Conservation (phyloP, 2,113 vertebrate genomes). For the Glaucidium brasilianum region DNA sequence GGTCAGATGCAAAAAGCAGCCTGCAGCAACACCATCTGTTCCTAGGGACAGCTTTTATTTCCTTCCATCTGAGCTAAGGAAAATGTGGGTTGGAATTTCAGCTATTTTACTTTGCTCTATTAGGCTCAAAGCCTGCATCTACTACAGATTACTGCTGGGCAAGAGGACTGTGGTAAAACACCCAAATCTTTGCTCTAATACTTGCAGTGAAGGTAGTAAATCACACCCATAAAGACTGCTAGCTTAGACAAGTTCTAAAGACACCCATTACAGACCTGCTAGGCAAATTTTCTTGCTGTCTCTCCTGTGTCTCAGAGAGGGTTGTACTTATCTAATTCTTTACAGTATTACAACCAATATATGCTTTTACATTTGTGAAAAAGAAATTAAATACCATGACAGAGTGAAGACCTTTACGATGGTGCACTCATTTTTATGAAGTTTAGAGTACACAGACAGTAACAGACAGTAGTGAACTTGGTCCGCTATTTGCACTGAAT, state of each 20-base stretch:
- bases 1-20: constrained; percentile 65
- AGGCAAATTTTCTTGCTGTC: background rate
- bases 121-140: constrained; percentile 56
- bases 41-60: constrained; percentile 64
- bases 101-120: constrained; percentile 65
- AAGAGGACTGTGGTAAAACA: background rate
- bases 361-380: background rate
- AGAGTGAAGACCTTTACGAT: background rate
- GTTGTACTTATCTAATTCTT: background rate
- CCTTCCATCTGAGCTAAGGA: constrained; percentile 62
- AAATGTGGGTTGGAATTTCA: constrained; percentile 62
- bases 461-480: background rate
- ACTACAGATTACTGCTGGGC: constrained; percentile 38
- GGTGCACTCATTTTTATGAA: rapidly evolving
- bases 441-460: background rate
- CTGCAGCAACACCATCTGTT: constrained; percentile 65
- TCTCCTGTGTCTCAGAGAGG: background rate
- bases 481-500: background rate
- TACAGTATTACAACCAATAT: background rate
- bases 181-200: background rate
- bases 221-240: background rate
- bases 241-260: background rate
- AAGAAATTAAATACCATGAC: background rate
- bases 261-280: background rate
- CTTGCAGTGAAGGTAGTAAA: background rate